phyloP scores from a whole-genome alignment of 2,888 invertebrate species.

The Metopia argyrocephala region DNA sequence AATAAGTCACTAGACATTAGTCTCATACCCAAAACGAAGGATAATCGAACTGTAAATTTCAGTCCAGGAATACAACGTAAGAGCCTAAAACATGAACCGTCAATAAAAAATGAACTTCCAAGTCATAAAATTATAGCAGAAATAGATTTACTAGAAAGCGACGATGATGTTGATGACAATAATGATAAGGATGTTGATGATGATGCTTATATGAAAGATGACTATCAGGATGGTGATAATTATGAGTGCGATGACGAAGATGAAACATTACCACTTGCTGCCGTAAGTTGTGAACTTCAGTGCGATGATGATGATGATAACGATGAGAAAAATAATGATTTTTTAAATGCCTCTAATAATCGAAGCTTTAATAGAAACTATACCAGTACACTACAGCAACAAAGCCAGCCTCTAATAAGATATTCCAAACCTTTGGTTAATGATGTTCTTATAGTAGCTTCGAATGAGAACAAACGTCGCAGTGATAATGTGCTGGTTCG shows the following conservation, averaged over 20 bases:
- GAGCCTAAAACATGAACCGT: background rate
- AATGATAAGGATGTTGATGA: conserved; percentile 43
- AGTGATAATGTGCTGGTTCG: conserved; percentile 67
- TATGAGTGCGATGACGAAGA: conserved; percentile 65
- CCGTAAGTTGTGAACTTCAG: conserved; percentile 69
- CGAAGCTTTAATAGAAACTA: conserved; percentile 35
- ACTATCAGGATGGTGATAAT: conserved; percentile 49
- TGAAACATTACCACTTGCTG: conserved; percentile 64
- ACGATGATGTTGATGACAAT: conserved; percentile 27
- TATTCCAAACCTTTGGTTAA: conserved; percentile 47
- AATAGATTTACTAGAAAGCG: conserved; percentile 71
- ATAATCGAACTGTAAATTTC: conserved; percentile 28
- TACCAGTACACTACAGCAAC: background rate
- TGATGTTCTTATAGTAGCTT: conserved; percentile 58
- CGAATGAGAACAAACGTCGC: conserved; percentile 64
- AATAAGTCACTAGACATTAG: conserved; percentile 70
- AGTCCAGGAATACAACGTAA: conserved; percentile 5
- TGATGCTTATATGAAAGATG: conserved; percentile 45
- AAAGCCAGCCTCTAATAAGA: background rate
- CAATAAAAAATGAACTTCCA: conserved; percentile 13
- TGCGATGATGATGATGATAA: conserved; percentile 65
- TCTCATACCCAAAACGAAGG: conserved; percentile 68
- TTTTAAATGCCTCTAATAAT: background rate
- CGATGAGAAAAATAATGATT: conserved; percentile 44
- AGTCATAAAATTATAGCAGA: conserved; percentile 71